Evolutionary conservation across 2,888 invertebrate genomes (phyloP).

Genomic region (Xylota sylvarum): DNA sequence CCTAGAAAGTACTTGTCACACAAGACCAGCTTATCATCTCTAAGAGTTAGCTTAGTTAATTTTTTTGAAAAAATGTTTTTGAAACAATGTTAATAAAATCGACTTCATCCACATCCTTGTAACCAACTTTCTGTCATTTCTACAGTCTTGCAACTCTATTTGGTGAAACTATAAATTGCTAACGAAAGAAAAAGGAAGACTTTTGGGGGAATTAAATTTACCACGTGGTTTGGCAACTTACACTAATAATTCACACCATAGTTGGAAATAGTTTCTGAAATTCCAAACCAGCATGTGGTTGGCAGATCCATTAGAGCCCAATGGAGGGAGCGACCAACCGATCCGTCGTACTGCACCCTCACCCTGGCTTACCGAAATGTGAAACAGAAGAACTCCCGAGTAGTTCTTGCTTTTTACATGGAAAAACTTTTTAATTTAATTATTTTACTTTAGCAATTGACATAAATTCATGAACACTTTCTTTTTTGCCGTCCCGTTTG

Average conservation of each 20-base stretch:
- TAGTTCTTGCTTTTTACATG: slow-evolving; percentile 2
- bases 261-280: slow-evolving; percentile 42
- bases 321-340: slow-evolving; percentile 3
- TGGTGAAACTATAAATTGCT: neutral
- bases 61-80: too few species aligned
- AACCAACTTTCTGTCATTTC: neutral
- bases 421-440: slow-evolving; percentile 43
- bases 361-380: neutral
- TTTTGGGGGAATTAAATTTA: slow-evolving; percentile 22
- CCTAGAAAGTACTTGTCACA: too few species aligned
- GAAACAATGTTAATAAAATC: too few species aligned
- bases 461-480: slow-evolving; percentile 42
- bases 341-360: neutral
- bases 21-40: too few species aligned
- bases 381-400: slow-evolving; percentile 6
- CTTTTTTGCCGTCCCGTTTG: neutral
- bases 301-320: slow-evolving; percentile 40
- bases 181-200: slow-evolving; percentile 9
- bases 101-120: too few species aligned
- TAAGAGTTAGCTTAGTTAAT: too few species aligned
- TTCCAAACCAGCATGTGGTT: slow-evolving; percentile 42
- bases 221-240: slow-evolving; percentile 41
- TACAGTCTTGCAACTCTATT: neutral
- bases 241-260: slow-evolving; percentile 21
- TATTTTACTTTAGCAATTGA: slow-evolving; percentile 32